phyloP scores from a whole-genome alignment of 2,888 invertebrate species.

The Phania funesta region DNA sequence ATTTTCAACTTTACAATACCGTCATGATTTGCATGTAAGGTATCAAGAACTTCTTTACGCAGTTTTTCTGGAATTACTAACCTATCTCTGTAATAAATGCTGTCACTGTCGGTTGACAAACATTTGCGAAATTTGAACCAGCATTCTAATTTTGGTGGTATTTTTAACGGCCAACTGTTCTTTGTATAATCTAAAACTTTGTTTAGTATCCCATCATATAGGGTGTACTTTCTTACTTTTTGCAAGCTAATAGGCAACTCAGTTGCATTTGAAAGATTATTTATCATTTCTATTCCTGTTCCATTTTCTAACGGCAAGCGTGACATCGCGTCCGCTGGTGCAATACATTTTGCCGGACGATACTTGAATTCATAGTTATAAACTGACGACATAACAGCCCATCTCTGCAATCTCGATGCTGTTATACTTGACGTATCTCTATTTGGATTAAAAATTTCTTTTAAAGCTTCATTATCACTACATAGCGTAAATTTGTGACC shows the following conservation, averaged over 20 bases:
- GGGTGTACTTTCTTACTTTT: not conserved
- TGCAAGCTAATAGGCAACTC: not conserved
- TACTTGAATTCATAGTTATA: constrained; percentile 50
- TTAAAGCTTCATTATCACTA: constrained; percentile 5
- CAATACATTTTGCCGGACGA: constrained; percentile 50
- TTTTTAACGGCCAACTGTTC: constrained; percentile 2
- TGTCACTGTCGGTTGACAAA: constrained; percentile 16
- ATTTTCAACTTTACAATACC: constrained; percentile 8
- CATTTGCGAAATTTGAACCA: constrained; percentile 5
- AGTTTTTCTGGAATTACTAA: constrained; percentile 10
- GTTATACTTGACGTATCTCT: constrained; percentile 30
- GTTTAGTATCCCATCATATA: not conserved
- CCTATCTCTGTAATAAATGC: constrained; percentile 22
- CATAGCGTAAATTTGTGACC: not conserved
- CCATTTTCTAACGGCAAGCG: constrained; percentile 45
- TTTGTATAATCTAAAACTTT: not conserved
- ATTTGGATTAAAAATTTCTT: constrained; percentile 31
- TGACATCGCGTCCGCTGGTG: constrained; percentile 56
- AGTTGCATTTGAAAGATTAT: not conserved
- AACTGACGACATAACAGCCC: constrained; percentile 43
- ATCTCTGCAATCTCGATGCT: constrained; percentile 17
- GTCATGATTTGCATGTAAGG: constrained; percentile 17
- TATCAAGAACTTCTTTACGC: not conserved
- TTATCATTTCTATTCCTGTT: constrained; percentile 45
- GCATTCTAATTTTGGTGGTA: not conserved